phyloP scores from a whole-genome alignment of 2,113 vertebrate genomes.

The Megalops atlanticus region DNA sequence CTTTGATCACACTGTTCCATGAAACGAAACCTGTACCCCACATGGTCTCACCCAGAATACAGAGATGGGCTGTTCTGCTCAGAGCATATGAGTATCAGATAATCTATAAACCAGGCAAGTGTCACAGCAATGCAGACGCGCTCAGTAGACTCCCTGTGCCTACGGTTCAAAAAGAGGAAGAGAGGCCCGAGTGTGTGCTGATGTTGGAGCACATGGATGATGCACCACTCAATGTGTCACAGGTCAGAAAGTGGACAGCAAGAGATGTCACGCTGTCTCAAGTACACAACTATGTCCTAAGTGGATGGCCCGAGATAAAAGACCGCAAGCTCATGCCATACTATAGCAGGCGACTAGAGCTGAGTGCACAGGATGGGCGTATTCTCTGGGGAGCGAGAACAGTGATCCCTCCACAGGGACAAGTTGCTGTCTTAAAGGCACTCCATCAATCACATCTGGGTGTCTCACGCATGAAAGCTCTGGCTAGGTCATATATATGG shows the following conservation, averaged over 20 bases:
- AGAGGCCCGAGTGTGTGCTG: too few relatives aligned
- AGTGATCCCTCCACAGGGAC: too few relatives aligned
- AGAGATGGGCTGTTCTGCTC: not conserved
- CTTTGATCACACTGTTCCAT: not conserved
- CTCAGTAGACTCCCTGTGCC: not conserved
- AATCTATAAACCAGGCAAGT: not conserved
- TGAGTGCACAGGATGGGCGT: too few relatives aligned
- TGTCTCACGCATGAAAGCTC: not conserved
- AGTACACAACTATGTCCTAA: too few relatives aligned
- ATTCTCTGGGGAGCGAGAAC: too few relatives aligned
- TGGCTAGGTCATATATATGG: slow-evolving; percentile 11
- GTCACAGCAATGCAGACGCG: slow-evolving; percentile 9
- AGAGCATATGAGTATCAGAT: not conserved
- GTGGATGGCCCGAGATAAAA: too few relatives aligned
- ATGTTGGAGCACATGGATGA: too few relatives aligned
- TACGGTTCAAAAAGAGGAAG: not conserved
- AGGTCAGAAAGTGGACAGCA: not conserved
- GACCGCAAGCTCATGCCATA: too few relatives aligned
- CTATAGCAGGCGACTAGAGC: too few relatives aligned
- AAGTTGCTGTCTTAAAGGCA: not conserved
- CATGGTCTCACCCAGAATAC: not conserved
- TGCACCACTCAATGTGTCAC: too few relatives aligned
- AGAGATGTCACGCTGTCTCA: not conserved
- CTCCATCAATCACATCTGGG: slow-evolving; percentile 6
- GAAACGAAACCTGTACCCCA: not conserved